phyloP scores from a whole-genome alignment of 2,888 invertebrate genomes.

The Agriopis leucophaearia region DNA sequence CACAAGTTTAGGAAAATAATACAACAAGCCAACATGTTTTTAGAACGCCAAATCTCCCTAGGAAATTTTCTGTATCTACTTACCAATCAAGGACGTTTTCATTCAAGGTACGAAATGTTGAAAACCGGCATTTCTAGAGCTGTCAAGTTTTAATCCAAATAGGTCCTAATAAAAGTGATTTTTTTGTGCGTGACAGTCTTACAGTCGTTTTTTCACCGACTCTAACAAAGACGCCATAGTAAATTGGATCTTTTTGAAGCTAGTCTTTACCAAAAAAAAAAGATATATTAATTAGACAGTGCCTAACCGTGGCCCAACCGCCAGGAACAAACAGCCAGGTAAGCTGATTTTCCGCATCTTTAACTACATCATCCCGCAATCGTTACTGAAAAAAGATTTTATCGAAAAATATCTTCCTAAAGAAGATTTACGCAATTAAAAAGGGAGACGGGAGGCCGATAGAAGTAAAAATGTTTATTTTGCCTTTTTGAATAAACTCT shows the following conservation, averaged over 20 bases:
- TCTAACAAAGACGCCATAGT: not conserved
- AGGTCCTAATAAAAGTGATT: not conserved
- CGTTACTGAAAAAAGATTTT: conserved; percentile 67
- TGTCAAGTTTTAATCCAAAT: not conserved
- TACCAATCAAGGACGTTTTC: too few relatives aligned
- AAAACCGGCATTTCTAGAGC: not conserved
- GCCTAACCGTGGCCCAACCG: conserved; percentile 46
- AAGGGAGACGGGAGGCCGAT: conserved; percentile 60
- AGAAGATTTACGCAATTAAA: conserved; percentile 82
- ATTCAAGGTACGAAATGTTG: too few relatives aligned
- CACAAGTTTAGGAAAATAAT: too few relatives aligned
- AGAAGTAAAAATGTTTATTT: conserved; percentile 64
- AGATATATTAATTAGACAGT: conserved; percentile 50
- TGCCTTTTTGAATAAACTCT: conserved; percentile 63
- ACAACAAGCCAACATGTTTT: too few relatives aligned
- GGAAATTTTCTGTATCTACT: too few relatives aligned
- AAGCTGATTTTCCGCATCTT: conserved; percentile 66
- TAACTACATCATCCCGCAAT: conserved; percentile 65
- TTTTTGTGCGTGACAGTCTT: too few relatives aligned
- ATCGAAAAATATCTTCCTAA: conserved; percentile 67
- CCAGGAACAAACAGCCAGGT: conserved; percentile 57
- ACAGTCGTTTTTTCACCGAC: not conserved
- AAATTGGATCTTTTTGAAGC: conserved; percentile 25
- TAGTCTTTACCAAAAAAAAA: conserved; percentile 25
- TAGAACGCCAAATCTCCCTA: too few relatives aligned